Base-by-base conservation (phyloP, 92 coral and sea anemone genomes). In the Epizoanthus illoricatus region DNA sequence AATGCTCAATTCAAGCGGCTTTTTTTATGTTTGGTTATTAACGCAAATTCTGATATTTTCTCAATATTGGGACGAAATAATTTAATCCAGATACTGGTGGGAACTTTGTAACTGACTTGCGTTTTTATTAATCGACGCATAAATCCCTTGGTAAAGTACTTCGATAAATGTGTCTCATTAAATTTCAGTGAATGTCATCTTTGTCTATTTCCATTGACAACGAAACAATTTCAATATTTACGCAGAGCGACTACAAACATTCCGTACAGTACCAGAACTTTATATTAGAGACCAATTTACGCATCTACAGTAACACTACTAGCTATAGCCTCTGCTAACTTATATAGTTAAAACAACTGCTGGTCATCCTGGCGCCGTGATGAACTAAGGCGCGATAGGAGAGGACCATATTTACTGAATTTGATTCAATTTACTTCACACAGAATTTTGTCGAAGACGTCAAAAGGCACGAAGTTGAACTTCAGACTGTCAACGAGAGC, bases 401-500 rank as follows among this genome's bases (percentile, higher is more conserved):
- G 65, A 74, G 28, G 59, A 57, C 17, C 33, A 11, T 49, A 12
- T 13, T 67, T 9, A 56, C 65, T 40, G 45, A 75, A 40, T 36
- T 18, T 21, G 13, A 55, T 59, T 75, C 60, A 69, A 45, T 61
- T 87, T 85, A 60, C 41, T 84, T 76, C 72, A 19, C 72, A 19
- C 58, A 95, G 98, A 90, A 87, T 69, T 95, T 95, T 84, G 94
- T 95, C 3, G 92, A 90, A 74, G 98, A 95, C 81, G 98, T 95
- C 39, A 95, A 91, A 75, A 84, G 92, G 2, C 98, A 95, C 89
- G 98, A 95, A 65, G 78, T 69, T 42, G 98, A 95, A 66, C 80
- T 95, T 75, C 94, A 93, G 80, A 96, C 88, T 15, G 98, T 95
- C 75, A 95, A 95, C 54, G 97, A 93, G 76, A 88, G 94, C 36